These are phyloP conservation scores for Drepana falcataria DNA, from an alignment of 2,888 invertebrate species.

Conservation along the genomic window DNA sequence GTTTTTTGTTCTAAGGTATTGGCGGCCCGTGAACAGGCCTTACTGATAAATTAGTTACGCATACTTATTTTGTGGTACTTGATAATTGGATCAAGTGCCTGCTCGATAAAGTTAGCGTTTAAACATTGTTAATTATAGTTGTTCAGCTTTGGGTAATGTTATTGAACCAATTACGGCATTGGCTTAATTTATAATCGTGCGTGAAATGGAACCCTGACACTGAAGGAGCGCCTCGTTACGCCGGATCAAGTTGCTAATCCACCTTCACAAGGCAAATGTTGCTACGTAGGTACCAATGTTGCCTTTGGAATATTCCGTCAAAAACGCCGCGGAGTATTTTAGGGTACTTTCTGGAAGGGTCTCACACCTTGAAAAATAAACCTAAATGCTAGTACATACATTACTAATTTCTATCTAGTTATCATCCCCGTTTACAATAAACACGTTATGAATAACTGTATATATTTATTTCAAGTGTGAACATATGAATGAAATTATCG, in stretches of 20 bases:
- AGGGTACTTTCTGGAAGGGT: no score
- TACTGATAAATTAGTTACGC: neutral
- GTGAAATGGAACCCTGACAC: constrained; percentile 26
- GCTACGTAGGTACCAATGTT: neutral
- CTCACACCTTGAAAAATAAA: no score
- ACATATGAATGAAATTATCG: no score
- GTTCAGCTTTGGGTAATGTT: neutral
- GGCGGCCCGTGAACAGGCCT: neutral
- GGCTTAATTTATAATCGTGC: constrained; percentile 10
- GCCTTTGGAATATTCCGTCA: neutral
- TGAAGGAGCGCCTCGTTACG: constrained; percentile 14
- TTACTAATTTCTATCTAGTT: no score
- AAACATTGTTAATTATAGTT: neutral
- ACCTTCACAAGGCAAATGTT: neutral
- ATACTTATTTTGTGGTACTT: neutral
- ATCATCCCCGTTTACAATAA: no score
- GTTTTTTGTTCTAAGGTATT: neutral
- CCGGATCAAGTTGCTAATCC: constrained; percentile 3
- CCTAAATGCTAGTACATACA: no score
- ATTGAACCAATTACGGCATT: neutral
- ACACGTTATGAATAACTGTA: no score
- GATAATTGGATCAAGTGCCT: neutral
- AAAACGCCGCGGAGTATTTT: no score
- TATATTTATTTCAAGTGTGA: no score
- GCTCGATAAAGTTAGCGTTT: neutral